Percentiles rank a stretch among this genome's conserved stretches.
These are phyloP conservation scores for Lasioglossum albipes DNA, from an alignment of 1,140 invertebrate genomes.

Conservation along the genomic window DNA sequence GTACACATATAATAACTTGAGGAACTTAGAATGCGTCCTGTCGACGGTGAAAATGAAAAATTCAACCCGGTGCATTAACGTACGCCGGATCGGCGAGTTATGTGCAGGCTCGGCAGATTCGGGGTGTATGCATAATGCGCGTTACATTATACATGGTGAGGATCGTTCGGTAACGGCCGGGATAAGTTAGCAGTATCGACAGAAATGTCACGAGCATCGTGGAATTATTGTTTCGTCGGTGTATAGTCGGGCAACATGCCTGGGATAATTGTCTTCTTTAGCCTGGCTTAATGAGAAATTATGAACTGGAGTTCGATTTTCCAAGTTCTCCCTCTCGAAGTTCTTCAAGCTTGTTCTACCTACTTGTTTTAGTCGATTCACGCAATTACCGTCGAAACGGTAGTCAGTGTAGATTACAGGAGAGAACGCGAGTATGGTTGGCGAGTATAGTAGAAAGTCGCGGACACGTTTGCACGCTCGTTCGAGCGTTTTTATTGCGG, in stretches of 20 bases:
- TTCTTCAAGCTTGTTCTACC: no score
- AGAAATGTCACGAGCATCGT: constrained; percentile 25
- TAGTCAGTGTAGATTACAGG: no score
- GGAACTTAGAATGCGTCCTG: neutral
- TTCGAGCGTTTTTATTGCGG: neutral
- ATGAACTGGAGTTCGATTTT: neutral
- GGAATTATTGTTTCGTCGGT: constrained; percentile 24
- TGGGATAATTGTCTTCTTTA: neutral
- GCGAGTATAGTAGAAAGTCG: no score
- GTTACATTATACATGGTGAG: constrained; percentile 1
- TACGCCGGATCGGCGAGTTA: neutral
- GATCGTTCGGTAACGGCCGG: neutral
- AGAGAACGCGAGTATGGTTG: no score
- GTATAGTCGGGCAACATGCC: neutral
- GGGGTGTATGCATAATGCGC: constrained; percentile 12
- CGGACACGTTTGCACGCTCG: neutral
- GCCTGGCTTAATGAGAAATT: neutral
- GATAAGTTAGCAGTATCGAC: constrained; percentile 38
- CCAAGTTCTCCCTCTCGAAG: no score
- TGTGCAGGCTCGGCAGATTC: neutral
- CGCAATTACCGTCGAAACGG: no score
- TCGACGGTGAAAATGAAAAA: neutral
- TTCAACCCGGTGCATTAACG: neutral
- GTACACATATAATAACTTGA: no score
- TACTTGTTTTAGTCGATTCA: no score